A percentile compares a stretch with the other conserved stretches of the same genome.
phyloP scores from a whole-genome alignment of 2,113 vertebrate genomes.

The Carollia perspicillata region DNA sequence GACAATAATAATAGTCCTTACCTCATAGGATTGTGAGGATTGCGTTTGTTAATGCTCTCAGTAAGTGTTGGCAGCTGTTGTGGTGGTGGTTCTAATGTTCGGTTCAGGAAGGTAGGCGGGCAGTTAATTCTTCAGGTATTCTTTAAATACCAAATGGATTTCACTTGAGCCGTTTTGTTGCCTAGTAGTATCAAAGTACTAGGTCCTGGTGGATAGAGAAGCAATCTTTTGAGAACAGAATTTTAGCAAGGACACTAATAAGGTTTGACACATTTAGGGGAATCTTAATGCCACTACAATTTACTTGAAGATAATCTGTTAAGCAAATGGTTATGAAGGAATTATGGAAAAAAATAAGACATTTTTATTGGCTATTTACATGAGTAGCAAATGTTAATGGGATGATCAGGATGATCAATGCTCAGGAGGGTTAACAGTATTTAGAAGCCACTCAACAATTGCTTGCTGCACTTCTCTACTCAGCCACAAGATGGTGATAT shows the following conservation, averaged over 20 bases:
- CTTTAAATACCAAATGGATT: background rate
- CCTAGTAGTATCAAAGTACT: background rate
- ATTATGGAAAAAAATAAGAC: background rate
- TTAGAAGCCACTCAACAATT: background rate
- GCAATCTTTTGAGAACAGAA: background rate
- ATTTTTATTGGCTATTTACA: background rate
- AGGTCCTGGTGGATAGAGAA: background rate
- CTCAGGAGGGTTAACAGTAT: background rate
- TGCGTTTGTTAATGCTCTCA: background rate
- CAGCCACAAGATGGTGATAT: constrained; percentile 60
- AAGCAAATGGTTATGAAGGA: background rate
- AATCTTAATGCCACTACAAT: background rate
- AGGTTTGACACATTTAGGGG: background rate
- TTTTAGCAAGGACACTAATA: background rate
- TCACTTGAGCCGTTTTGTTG: background rate
- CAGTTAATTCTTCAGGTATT: background rate
- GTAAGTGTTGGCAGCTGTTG: background rate
- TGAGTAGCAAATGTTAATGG: background rate
- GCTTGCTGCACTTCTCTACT: background rate
- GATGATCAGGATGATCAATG: background rate
- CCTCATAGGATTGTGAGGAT: background rate
- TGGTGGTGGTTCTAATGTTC: background rate
- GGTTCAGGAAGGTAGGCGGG: background rate
- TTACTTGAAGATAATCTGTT: background rate
- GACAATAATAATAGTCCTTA: background rate